These are phyloP conservation scores for Ambastaia sidthimunki DNA, from an alignment of 2,797 vertebrate genomes.

Conservation along the genomic window DNA sequence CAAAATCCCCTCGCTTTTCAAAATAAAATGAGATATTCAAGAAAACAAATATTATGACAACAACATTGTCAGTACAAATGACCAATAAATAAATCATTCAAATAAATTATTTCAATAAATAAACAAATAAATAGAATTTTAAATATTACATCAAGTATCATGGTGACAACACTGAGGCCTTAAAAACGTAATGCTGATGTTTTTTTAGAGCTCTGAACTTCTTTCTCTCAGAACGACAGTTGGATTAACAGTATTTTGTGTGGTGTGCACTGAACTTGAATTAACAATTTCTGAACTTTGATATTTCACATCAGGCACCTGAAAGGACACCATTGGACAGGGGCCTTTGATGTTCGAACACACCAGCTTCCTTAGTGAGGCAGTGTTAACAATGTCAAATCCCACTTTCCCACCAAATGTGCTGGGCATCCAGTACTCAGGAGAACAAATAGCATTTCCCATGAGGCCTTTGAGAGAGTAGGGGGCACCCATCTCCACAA, in stretches of 20 bases:
- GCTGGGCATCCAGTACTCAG: slow-evolving; percentile 98
- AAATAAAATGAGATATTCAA: too few species aligned
- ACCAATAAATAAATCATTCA: slow-evolving; percentile 59
- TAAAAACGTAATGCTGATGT: not conserved
- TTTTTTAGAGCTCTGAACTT: slow-evolving; percentile 85
- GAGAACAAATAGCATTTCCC: slow-evolving; percentile 97
- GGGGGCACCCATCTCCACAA: slow-evolving; percentile 95
- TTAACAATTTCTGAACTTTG: slow-evolving; percentile 81
- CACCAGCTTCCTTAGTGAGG: slow-evolving; percentile 90
- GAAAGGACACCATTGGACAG: slow-evolving; percentile 89
- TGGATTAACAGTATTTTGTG: slow-evolving; percentile 83
- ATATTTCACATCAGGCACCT: slow-evolving; percentile 79
- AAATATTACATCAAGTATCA: slow-evolving; percentile 14
- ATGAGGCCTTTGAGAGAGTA: slow-evolving; percentile 95
- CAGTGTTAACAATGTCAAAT: slow-evolving; percentile 91
- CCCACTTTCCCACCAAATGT: slow-evolving; percentile 94
- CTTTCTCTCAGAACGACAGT: slow-evolving; percentile 89
- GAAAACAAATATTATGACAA: too few species aligned
- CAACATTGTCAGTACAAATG: too few species aligned
- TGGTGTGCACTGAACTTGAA: slow-evolving; percentile 83
- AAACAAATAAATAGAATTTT: slow-evolving; percentile 54
- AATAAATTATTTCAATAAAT: slow-evolving; percentile 69
- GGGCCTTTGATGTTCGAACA: slow-evolving; percentile 88
- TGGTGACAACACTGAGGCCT: not conserved
- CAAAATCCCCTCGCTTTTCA: too few species aligned